Percentiles rank a stretch among this genome's conserved stretches.
Evolutionary conservation across 2,797 vertebrate species (phyloP).

Genomic region (Garrulus glandarius): DNA sequence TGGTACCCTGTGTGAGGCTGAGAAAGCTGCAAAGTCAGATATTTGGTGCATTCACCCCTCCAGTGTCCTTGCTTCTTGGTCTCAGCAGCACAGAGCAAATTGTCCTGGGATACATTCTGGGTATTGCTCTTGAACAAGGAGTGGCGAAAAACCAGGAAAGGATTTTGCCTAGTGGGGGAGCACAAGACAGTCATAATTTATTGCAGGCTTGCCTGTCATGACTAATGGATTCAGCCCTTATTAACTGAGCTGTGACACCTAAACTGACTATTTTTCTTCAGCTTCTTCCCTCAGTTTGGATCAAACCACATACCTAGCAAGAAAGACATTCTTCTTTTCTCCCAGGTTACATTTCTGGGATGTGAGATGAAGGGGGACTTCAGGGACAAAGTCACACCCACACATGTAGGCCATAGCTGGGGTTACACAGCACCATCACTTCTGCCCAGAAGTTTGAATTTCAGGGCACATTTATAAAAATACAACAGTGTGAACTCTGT

Average conservation of each 20-base stretch:
- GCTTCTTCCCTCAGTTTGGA: not conserved
- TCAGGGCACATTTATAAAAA: not conserved
- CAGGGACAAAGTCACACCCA: not conserved
- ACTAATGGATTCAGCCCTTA: slow-evolving; percentile 26
- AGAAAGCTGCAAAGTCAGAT: slow-evolving; percentile 47
- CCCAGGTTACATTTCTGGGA: not conserved
- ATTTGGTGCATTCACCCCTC: slow-evolving; percentile 30
- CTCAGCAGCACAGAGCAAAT: not conserved
- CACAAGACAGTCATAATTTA: slow-evolving; percentile 39
- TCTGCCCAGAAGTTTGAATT: not conserved
- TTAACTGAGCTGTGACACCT: slow-evolving; percentile 42
- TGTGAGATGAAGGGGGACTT: not conserved
- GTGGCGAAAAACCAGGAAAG: not conserved
- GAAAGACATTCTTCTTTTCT: slow-evolving; percentile 10
- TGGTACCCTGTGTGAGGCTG: not conserved
- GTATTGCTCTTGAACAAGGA: not conserved
- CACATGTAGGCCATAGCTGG: rapidly evolving
- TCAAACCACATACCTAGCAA: not conserved
- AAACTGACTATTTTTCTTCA: slow-evolving; percentile 49
- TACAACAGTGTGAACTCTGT: not conserved
- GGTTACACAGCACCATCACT: not conserved
- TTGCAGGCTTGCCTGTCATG: slow-evolving; percentile 7
- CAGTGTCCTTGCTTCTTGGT: slow-evolving; percentile 26
- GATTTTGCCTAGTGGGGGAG: slow-evolving; percentile 29
- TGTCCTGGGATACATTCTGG: not conserved